phyloP scores from a whole-genome alignment of 2,797 vertebrate genomes.

The Melanotaenia trifasciata region DNA sequence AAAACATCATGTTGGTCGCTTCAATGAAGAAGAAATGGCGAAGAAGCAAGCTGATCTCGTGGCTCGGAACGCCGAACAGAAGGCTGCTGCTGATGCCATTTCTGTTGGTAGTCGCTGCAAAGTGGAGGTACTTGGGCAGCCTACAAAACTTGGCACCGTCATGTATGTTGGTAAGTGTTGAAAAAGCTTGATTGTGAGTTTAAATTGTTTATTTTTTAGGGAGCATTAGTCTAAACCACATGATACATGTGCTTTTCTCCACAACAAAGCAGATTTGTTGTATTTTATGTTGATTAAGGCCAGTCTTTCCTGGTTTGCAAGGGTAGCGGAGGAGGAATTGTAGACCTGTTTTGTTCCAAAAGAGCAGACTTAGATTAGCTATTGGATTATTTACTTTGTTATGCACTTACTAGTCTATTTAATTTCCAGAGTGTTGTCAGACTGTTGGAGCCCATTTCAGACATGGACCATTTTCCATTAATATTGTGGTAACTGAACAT shows the following conservation, averaged over 20 bases:
- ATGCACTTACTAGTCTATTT: not conserved
- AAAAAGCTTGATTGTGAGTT: not conserved
- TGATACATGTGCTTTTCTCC: constrained; percentile 20
- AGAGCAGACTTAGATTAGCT: not conserved
- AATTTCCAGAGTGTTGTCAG: not conserved
- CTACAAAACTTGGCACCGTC: constrained; percentile 87
- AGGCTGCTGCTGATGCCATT: constrained; percentile 80
- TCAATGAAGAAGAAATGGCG: constrained; percentile 81
- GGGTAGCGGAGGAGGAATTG: not conserved
- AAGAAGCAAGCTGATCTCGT: constrained; percentile 75
- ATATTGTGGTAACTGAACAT: not conserved
- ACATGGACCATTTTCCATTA: not conserved
- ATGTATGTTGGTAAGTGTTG: constrained; percentile 91
- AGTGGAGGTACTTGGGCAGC: constrained; percentile 84
- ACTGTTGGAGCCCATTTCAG: not conserved
- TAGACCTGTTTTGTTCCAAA: not conserved
- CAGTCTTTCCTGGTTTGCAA: no score
- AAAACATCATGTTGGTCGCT: constrained; percentile 84
- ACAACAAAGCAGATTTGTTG: constrained; percentile 21
- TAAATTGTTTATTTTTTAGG: constrained; percentile 17
- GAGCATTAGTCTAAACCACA: constrained; percentile 11
- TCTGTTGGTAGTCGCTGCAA: constrained; percentile 87
- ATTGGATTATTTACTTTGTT: not conserved
- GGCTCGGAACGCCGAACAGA: constrained; percentile 81
- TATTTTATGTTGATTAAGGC: not conserved